These are phyloP conservation scores for Darevskia nairensis DNA, from an alignment of 2,797 vertebrate species.

Conservation along the genomic window DNA sequence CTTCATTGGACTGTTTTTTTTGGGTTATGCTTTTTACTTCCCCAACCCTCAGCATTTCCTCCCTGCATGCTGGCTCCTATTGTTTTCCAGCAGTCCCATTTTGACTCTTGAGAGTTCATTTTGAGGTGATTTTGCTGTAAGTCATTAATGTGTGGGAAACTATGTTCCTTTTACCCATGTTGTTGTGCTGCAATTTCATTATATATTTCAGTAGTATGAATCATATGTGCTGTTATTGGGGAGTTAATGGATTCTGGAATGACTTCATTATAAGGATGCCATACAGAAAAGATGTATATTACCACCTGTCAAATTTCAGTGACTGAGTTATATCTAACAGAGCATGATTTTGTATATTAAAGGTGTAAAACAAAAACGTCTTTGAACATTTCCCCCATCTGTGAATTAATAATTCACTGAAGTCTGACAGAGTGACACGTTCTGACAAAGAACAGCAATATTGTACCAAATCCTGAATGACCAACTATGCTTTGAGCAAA, in stretches of 20 bases:
- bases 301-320: constrained; percentile 1
- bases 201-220: neutral
- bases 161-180: neutral
- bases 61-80: neutral
- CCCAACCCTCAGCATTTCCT: neutral
- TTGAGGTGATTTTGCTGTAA: neutral
- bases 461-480: neutral
- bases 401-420: constrained; percentile 16
- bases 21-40: neutral
- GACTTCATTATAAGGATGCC: neutral
- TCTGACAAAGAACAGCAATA: neutral
- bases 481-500: constrained; percentile 2
- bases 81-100: neutral
- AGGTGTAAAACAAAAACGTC: constrained; percentile 18
- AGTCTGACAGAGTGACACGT: neutral
- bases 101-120: neutral
- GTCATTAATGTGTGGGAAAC: neutral
- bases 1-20: neutral
- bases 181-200: neutral
- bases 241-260: constrained; percentile 7
- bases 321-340: neutral
- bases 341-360: constrained; percentile 16
- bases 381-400: neutral
- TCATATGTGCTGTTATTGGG: neutral
- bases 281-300: constrained; percentile 7